These are phyloP conservation scores for Anarhynchus alexandrinus DNA, from an alignment of 2,113 vertebrate species.

Conservation along the genomic window DNA sequence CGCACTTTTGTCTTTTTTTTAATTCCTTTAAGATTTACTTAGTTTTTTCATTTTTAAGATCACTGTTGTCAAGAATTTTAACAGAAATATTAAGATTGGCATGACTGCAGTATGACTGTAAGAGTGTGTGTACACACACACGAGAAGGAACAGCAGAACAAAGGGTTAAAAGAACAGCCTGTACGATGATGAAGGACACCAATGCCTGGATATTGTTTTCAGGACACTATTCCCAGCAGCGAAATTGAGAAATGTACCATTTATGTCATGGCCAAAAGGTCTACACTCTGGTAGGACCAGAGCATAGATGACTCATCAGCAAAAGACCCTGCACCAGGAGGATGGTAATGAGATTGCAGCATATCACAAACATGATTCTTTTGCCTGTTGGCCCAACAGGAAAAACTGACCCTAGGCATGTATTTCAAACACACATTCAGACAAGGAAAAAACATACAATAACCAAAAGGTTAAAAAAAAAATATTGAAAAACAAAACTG, in stretches of 20 bases:
- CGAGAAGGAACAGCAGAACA: background rate
- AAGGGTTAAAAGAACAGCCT: background rate
- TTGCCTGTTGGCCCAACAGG: background rate
- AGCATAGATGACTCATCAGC: background rate
- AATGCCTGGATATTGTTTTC: background rate
- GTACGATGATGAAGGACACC: background rate
- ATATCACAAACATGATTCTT: fast-evolving
- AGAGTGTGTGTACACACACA: background rate
- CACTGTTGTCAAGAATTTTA: background rate
- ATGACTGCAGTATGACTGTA: background rate
- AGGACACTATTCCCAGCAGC: constrained; percentile 29
- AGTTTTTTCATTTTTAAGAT: background rate
- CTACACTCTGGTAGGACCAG: background rate
- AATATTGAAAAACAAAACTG: background rate
- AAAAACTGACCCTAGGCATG: background rate
- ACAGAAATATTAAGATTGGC: background rate
- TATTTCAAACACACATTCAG: background rate
- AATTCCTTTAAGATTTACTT: background rate
- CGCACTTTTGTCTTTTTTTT: background rate
- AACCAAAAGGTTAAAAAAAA: background rate
- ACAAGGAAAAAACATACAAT: background rate
- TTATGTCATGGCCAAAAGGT: background rate
- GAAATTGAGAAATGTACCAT: constrained; percentile 11
- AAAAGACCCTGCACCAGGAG: background rate
- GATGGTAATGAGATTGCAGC: background rate